A percentile compares a stretch with the other conserved stretches of the same genome.
phyloP scores from a whole-genome alignment of 2,113 vertebrate species.

The Calidris pugnax region DNA sequence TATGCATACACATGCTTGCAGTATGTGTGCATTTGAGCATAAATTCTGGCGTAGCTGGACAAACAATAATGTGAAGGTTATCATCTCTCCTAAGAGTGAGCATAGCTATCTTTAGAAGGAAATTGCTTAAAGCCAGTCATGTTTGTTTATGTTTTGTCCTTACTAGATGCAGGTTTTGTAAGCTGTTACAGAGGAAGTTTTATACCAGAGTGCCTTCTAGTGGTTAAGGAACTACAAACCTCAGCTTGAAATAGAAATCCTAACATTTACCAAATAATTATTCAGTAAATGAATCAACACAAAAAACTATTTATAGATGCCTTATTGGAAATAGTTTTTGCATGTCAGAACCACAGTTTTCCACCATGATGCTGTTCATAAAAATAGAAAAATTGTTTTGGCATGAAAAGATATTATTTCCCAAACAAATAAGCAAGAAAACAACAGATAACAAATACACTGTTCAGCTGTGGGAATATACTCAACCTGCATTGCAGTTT shows the following conservation, averaged over 20 bases:
- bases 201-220: conserved; percentile 72
- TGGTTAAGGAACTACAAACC: background rate
- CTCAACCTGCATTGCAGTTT: background rate
- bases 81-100: background rate
- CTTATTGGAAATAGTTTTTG: background rate
- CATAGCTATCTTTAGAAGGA: background rate
- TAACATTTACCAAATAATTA: background rate
- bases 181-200: background rate
- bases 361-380: background rate
- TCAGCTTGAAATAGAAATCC: background rate
- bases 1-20: background rate
- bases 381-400: background rate
- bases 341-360: background rate
- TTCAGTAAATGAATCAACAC: background rate
- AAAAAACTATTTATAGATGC: background rate
- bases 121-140: background rate
- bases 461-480: background rate
- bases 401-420: background rate
- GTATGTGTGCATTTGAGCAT: background rate
- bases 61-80: background rate
- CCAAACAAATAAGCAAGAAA: background rate
- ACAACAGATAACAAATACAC: background rate
- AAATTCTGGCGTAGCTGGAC: background rate
- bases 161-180: background rate
- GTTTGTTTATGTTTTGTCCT: background rate